Base-by-base conservation (phyloP, 2,888 invertebrate species). In the Calameuta pallipes region DNA sequence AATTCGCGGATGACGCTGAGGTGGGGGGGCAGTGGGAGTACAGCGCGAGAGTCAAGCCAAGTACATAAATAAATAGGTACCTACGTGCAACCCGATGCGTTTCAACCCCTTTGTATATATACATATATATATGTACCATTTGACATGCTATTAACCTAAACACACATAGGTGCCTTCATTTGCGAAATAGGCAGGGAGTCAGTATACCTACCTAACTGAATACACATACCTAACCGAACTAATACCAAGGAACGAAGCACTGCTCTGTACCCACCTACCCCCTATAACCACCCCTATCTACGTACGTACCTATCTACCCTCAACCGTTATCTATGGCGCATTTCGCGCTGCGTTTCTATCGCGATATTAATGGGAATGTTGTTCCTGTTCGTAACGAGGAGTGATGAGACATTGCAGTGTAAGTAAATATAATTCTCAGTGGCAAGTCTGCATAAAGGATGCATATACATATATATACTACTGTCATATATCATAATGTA, bases 351-450 rank as follows among this genome's bases (percentile, higher is more conserved):
- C 76, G 68, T 74, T 77, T 81, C 79, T 81, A 79, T 81, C 75
- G 73, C 80, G 77, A 82, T 82, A 80, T 84, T 83, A 83, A 85
- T 84, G 82, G 80, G 35, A 77, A 82, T 80, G 82, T 83, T 83
- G 80, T 82, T 82, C 75, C 81, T 80, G 76, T 77, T 77, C 78
- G 78, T 83, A 82, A 83, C 82, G 80, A 83, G 78, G 71, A 79
- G 74, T 75, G 77, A 77, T 68, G 78, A 80, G 80, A 80, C 78
- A 79, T 76, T 73, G 15, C 35, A 74, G 76, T 56, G 30, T 79
- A 76, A 80, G 81, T 80, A 83, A 84, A 84, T 82, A 82, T 79
- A 78, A 82, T 82, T 56, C 56, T 56, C 56, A 56, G 23, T 56
- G 23, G 56, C 56, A 56, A 56, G 56, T 56, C 56, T 56, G 56